phyloP scores from a whole-genome alignment of 2,797 vertebrate species.

The Antrozous pallidus region DNA sequence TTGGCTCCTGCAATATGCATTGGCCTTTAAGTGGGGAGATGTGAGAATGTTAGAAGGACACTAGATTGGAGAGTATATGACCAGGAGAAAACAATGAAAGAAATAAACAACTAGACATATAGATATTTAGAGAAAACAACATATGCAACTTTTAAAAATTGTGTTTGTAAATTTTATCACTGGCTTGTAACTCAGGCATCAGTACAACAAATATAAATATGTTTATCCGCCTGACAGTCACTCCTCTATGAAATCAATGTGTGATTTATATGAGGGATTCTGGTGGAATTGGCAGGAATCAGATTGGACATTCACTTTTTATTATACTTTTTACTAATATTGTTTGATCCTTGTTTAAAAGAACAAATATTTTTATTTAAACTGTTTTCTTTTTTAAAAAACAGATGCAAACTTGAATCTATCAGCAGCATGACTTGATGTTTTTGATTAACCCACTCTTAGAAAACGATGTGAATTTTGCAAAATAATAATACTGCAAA shows the following conservation, averaged over 20 bases:
- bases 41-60: constrained; percentile 53
- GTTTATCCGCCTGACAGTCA: not conserved
- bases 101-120: not conserved
- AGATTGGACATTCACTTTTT: constrained; percentile 38
- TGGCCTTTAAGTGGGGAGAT: constrained; percentile 42
- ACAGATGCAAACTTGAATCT: not conserved
- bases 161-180: not conserved
- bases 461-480: not conserved
- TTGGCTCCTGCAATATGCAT: constrained; percentile 32
- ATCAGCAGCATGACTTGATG: not conserved
- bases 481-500: not conserved
- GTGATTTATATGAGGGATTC: constrained; percentile 21
- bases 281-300: not conserved
- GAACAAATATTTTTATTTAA: not conserved
- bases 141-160: constrained; percentile 15
- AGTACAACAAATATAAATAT: not conserved
- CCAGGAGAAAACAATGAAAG: constrained; percentile 7
- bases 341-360: constrained; percentile 13
- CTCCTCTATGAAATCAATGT: constrained; percentile 29
- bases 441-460: not conserved
- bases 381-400: not conserved
- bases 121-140: constrained; percentile 12
- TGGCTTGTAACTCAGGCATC: not conserved
- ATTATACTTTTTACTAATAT: not conserved
- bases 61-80: constrained; percentile 2